phyloP scores from a whole-genome alignment of 2,888 invertebrate species.

The Lamellibrachia columna region DNA sequence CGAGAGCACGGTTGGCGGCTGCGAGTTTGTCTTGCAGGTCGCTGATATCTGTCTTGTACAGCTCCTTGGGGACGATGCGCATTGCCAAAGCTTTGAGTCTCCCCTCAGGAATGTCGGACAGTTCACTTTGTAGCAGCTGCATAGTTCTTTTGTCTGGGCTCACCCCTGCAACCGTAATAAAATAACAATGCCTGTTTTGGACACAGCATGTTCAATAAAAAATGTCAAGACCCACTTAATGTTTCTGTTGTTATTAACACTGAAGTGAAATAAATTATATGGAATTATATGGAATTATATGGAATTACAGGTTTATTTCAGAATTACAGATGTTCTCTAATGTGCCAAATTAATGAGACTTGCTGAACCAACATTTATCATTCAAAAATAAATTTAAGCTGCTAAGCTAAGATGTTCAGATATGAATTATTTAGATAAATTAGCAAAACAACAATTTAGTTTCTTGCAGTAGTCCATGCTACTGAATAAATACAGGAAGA shows the following conservation, averaged over 20 bases:
- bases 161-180: neutral
- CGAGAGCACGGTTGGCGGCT: constrained; percentile 27
- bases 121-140: constrained; percentile 28
- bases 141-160: constrained; percentile 31
- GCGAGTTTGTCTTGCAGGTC: constrained; percentile 32
- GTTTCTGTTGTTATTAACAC: neutral
- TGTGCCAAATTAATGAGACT: no score
- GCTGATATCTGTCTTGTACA: constrained; percentile 34
- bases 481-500: no score
- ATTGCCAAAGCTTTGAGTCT: constrained; percentile 31
- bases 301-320: no score
- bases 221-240: neutral
- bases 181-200: neutral
- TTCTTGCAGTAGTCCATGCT: no score
- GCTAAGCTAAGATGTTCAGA: no score
- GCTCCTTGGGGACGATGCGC: constrained; percentile 30
- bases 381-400: no score
- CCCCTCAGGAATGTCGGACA: constrained; percentile 23
- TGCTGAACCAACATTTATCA: no score
- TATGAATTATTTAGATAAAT: no score
- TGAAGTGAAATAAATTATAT: no score
- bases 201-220: neutral
- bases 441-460: no score
- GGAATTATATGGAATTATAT: no score
- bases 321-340: no score